Evolutionary conservation across 2,113 vertebrate genomes (phyloP).

Genomic region (Crotalus viridis): DNA sequence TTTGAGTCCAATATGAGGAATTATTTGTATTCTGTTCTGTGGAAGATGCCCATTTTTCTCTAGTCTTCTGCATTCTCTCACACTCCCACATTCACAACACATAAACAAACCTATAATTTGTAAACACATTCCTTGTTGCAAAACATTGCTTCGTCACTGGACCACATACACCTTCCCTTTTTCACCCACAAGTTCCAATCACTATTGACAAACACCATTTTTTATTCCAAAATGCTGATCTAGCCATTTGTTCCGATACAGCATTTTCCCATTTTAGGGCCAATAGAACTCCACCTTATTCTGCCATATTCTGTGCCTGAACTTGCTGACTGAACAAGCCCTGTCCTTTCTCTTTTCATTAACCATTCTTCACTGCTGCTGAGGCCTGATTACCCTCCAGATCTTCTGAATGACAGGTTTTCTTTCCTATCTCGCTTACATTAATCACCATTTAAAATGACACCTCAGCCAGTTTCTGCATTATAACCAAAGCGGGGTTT

Average conservation of each 20-base stretch:
- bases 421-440: background rate
- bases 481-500: background rate
- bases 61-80: background rate
- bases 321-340: background rate
- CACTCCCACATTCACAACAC: background rate
- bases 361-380: background rate
- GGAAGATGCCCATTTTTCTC: background rate
- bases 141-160: conserved; percentile 1
- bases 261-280: background rate
- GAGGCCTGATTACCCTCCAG: background rate
- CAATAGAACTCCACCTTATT: background rate
- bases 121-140: background rate
- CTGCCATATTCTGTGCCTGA: background rate
- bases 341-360: background rate
- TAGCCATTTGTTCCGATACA: background rate
- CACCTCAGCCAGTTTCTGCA: background rate
- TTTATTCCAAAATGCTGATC: background rate
- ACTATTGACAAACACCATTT: background rate
- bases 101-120: background rate
- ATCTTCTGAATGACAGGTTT: background rate
- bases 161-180: background rate
- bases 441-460: background rate
- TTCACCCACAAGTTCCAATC: background rate
- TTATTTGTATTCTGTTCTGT: background rate
- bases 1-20: background rate